Evolutionary conservation across 2,888 invertebrate genomes (phyloP), one percentile per base, ranked within the genome.

Genomic region (Polymixis flavicincta): DNA sequence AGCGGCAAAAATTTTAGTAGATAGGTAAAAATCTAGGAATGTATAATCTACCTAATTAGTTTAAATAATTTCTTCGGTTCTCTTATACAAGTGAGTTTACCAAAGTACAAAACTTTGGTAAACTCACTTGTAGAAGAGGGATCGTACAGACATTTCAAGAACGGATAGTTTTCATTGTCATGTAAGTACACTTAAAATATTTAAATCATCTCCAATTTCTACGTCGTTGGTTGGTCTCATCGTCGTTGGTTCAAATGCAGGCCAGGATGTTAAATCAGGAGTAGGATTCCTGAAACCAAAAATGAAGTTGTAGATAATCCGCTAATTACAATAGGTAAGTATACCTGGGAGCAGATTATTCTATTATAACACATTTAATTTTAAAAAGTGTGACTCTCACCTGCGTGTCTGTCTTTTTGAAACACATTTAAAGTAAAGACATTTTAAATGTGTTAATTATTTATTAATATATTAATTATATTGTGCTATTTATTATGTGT

Each of bases 221-320:
- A 50, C 42, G 28, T 73, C 59, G 6, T 72, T n/a, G n/a, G n/a
- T n/a, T n/a, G n/a, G n/a, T n/a, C n/a, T 42, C 59, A 72, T 72
- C 9, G 28, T 42, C 22, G 22, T 19, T 50, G 37, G 28, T 37
- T 72, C 37, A 73, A 73, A 73, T 42, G 17, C 42, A 3, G 72
- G 73, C 72, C 73, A 73, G 28, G 50, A n/a, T 14, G 73, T 2
- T 28, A 42, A 42, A 42, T 50, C 37, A 59, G 57, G 72, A 19
- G 72, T 72, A 42, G 72, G 72, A 37, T 72, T 72, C 13, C 73
- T 73, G 50, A 60, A 73, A 72, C 1, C 19, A 59, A 73, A 71
- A 50, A 0, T 48, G 3, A 7, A 22, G 22, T 59, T 22, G 9
- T 22, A 57, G 0, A 37, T 11, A 48, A 32, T 32, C 19, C 7